These are phyloP conservation scores for Ceryle rudis DNA, from an alignment of 2,797 vertebrate genomes.

Conservation along the genomic window DNA sequence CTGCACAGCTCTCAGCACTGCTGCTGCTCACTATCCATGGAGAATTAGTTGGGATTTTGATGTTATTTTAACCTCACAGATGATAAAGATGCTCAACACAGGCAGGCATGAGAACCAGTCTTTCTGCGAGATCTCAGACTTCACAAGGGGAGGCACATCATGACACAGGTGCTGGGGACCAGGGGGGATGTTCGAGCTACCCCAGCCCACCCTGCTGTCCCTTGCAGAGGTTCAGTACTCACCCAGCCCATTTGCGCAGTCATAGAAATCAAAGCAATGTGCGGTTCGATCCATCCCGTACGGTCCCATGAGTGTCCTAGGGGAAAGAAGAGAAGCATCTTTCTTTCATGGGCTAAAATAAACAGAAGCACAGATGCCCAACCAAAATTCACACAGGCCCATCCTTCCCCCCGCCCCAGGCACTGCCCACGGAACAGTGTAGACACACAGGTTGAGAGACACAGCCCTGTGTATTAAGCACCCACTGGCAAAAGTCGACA, in stretches of 20 bases:
- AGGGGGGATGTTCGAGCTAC: rapidly evolving
- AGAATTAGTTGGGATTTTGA: background rate
- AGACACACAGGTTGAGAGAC: background rate
- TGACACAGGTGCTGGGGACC: rapidly evolving
- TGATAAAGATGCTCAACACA: background rate
- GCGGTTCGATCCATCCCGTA: slow-evolving; percentile 87
- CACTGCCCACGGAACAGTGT: rapidly evolving
- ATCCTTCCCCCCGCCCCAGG: rapidly evolving
- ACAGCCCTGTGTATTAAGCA: rapidly evolving
- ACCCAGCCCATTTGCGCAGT: slow-evolving; percentile 91
- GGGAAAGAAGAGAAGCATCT: background rate
- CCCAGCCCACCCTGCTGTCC: background rate
- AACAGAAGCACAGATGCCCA: background rate
- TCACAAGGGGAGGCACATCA: background rate
- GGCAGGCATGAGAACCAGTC: background rate
- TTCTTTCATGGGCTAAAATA: rapidly evolving
- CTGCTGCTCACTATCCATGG: rapidly evolving
- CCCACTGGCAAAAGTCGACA: background rate
- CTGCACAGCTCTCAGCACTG: background rate
- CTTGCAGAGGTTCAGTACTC: background rate
- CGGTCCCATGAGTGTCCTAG: slow-evolving; percentile 92
- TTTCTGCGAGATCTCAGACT: background rate
- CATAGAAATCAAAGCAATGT: slow-evolving; percentile 88
- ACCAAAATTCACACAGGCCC: rapidly evolving
- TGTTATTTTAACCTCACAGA: background rate